Conservation (phyloP, 1,140 invertebrate genomes). For the Platorchestia sp. region DNA sequence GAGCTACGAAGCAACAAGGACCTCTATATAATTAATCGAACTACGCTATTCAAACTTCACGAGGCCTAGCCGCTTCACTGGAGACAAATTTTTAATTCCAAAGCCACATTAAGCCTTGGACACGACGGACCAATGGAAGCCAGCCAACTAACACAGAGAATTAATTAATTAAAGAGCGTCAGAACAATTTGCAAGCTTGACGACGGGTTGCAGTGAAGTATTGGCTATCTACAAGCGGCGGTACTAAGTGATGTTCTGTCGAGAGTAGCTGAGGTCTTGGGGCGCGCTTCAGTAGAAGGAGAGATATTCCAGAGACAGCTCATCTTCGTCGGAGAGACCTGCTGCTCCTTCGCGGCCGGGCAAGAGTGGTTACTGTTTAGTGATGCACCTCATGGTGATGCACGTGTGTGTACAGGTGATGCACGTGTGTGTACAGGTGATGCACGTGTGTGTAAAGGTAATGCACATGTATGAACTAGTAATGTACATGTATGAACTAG, state of each 20-base stretch:
- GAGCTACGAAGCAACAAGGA: not conserved
- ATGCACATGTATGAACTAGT: too few relatives aligned
- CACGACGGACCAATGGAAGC: not conserved
- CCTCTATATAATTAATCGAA: not conserved
- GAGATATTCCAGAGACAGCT: conserved; percentile 32
- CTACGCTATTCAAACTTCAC: not conserved
- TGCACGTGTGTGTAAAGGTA: too few relatives aligned
- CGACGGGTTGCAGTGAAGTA: not conserved
- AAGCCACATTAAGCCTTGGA: not conserved
- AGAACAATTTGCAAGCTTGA: not conserved
- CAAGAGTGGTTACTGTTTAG: not conserved
- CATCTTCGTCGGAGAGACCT: not conserved
- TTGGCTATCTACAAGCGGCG: too few relatives aligned
- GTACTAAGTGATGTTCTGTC: not conserved
- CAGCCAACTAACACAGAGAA: not conserved
- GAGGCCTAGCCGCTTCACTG: not conserved
- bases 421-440: too few relatives aligned
- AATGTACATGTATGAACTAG: too few relatives aligned
- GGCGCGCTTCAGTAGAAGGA: not conserved
- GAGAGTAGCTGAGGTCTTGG: not conserved
- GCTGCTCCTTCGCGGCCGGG: not conserved
- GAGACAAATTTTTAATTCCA: not conserved
- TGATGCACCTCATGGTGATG: too few relatives aligned
- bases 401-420: too few relatives aligned
- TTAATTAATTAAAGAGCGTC: not conserved